Conservation (phyloP, 2,113 vertebrate genomes). For the Rattus norvegicus region GRCr8 NC_086023.1:53824001-53824500, state of each 20-base stretch:
- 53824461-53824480: background rate
- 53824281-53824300: background rate
- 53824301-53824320: background rate
- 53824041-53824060: background rate
- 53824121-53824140: background rate
- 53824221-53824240: background rate
- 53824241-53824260: background rate
- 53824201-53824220: background rate
- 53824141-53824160: background rate
- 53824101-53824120: background rate
- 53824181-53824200: background rate
- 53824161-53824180: background rate
- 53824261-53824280: background rate
- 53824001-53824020: background rate
- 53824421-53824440: background rate
- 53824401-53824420: background rate
- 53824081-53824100: background rate
- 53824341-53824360: background rate
- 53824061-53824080: background rate
- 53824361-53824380: background rate
- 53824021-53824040: background rate
- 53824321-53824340: background rate
- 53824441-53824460: background rate
- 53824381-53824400: background rate
- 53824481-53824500: background rate